Conservation (phyloP, 2,797 vertebrate species). For the Hybognathus amarus region DNA sequence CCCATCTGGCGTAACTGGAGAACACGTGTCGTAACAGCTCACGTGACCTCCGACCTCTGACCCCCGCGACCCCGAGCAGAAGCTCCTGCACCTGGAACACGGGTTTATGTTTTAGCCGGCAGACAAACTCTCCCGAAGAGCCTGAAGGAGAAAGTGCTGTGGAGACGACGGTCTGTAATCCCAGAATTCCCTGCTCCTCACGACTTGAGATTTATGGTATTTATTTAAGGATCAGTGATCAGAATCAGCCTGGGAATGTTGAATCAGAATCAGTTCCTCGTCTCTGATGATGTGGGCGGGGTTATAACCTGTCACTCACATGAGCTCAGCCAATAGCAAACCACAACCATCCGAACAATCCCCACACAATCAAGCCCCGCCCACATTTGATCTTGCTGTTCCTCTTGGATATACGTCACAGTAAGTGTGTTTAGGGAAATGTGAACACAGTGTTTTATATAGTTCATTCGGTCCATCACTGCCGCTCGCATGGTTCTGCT, state of each 20-base stretch:
- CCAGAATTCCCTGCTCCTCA: slow-evolving; percentile 65
- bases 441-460: neutral
- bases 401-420: too few relatives aligned
- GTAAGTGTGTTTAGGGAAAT: too few relatives aligned
- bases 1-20: neutral
- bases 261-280: neutral
- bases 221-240: neutral
- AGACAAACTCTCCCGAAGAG: slow-evolving; percentile 65
- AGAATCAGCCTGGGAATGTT: neutral
- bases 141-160: slow-evolving; percentile 64
- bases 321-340: neutral
- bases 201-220: neutral
- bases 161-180: slow-evolving; percentile 44
- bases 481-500: neutral
- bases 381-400: neutral
- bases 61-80: slow-evolving; percentile 71
- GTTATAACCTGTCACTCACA: neutral
- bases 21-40: neutral
- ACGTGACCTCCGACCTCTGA: slow-evolving; percentile 76
- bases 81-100: slow-evolving; percentile 75
- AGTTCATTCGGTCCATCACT: neutral
- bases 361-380: neutral
- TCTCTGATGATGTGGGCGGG: neutral
- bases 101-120: slow-evolving; percentile 68
- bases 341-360: neutral